Percentiles rank a stretch among this genome's conserved stretches.
phyloP scores from a whole-genome alignment of 1,140 invertebrate species.

The Adelges cooleyi region DNA sequence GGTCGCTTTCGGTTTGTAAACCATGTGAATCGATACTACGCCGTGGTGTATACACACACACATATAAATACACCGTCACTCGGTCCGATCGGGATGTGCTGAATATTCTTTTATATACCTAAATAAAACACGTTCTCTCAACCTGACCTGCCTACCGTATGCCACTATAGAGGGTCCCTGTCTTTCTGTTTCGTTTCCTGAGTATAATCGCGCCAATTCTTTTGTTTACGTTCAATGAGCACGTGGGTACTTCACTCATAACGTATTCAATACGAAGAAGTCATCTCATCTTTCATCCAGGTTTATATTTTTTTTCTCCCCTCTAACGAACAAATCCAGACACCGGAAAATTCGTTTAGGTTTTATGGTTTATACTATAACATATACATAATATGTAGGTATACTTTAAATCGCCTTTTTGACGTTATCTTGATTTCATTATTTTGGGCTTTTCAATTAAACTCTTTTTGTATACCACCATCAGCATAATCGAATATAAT shows the following conservation, averaged over 20 bases:
- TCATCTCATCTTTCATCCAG: background rate
- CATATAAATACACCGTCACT: too few relatives aligned
- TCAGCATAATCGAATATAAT: too few relatives aligned
- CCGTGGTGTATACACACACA: background rate
- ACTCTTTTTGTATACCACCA: too few relatives aligned
- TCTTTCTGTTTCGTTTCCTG: background rate
- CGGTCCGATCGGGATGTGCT: background rate
- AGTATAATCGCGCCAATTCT: background rate
- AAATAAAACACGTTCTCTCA: slow-evolving; percentile 7
- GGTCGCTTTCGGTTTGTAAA: slow-evolving; percentile 9
- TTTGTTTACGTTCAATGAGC: background rate
- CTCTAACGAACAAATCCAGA: background rate
- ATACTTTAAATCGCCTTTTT: too few relatives aligned
- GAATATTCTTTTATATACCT: slow-evolving; percentile 14
- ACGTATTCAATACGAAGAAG: background rate
- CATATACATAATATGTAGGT: too few relatives aligned
- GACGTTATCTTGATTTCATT: too few relatives aligned
- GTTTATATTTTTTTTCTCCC: background rate
- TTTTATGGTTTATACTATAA: too few relatives aligned
- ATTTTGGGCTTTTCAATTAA: too few relatives aligned
- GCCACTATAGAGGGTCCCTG: background rate
- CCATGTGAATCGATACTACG: slow-evolving; percentile 18
- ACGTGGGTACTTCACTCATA: background rate
- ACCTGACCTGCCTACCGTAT: too few relatives aligned
- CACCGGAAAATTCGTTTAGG: too few relatives aligned